Evolutionary conservation across 2,797 vertebrate species (phyloP), one percentile per base, ranked within the genome.

Genomic region (Delichon dasypus): DNA sequence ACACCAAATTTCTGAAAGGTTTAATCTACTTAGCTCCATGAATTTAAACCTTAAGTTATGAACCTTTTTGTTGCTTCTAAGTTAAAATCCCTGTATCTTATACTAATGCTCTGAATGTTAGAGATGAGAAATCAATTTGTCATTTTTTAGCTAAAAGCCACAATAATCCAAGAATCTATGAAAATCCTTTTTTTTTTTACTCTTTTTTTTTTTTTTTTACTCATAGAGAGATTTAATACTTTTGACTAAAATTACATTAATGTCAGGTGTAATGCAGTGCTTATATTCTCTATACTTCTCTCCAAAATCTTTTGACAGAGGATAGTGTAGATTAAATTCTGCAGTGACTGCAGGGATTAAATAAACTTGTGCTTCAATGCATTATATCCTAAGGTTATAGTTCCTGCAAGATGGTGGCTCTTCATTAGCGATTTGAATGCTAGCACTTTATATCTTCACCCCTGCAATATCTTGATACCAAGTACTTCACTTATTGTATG

Each of bases 391-490:
- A 45, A 76, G 13, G 27, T 32, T 36, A 6, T n/a, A 7, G 23
- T 79, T 89, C 67, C 62, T 57, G 13, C 58, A 15, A 54, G 38
- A 13, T 57, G 15, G 23, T n/a, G 72, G 5, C 3, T 79, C 5
- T 62, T 83, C 20, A 25, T 12, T 61, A 34, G 7, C 85, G 7
- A 51, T 60, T 71, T 88, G 54, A 76, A 53, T 61, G 26, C 10
- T 65, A 58, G 23, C 26, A 72, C 17, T 70, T 45, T 50, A 9
- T 17, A 34, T 7, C 5, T 81, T 20, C 13, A 48, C 10, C 5
- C 13, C 10, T 58, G 25, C 10, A 72, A 16, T 48, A 68, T 70
- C 2, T 5, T 0, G 1, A 32, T 66, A 40, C 5, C 4, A 3
- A 36, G 15, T 50, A 65, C 23, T 2, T 2, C 15, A 27, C 3